These are phyloP conservation scores for Babylonia areolata DNA, from an alignment of 1,140 invertebrate species.

Conservation along the genomic window DNA sequence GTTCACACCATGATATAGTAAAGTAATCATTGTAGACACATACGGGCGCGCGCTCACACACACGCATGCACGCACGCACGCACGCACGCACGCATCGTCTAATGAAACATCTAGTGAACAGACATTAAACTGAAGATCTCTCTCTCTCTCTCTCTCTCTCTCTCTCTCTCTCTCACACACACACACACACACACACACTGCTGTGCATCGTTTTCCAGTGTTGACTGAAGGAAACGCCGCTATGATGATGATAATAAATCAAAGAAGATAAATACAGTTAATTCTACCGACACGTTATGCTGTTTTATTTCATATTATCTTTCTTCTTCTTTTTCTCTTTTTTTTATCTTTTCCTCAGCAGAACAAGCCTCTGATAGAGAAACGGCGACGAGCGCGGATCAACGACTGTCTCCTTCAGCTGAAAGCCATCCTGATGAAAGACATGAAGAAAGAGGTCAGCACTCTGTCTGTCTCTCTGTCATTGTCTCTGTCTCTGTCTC, in stretches of 20 bases:
- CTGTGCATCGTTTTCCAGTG: too few relatives aligned
- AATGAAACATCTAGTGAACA: not conserved
- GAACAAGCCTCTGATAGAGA: conserved; percentile 95
- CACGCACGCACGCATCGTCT: not conserved
- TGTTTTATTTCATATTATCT: not conserved
- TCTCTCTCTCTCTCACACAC: not conserved
- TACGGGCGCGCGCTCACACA: not conserved
- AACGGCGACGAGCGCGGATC: conserved; percentile 88
- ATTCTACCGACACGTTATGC: not conserved
- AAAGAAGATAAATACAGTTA: too few relatives aligned
- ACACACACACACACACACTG: not conserved
- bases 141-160: conserved; percentile 14
- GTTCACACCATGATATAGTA: too few relatives aligned
- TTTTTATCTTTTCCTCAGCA: conserved; percentile 79
- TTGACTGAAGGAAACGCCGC: too few relatives aligned
- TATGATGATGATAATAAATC: too few relatives aligned
- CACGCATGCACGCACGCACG: not conserved
- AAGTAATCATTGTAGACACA: too few relatives aligned
- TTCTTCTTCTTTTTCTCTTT: not conserved
- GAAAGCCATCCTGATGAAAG: conserved; percentile 83
- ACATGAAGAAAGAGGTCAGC: conserved; percentile 52
- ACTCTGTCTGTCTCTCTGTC: too few relatives aligned
- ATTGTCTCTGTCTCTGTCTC: too few relatives aligned
- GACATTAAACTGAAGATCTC: not conserved
- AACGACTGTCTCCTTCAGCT: conserved; percentile 91